These are phyloP conservation scores for Salarias fasciatus DNA, from an alignment of 2,797 vertebrate species.

Conservation along the genomic window DNA sequence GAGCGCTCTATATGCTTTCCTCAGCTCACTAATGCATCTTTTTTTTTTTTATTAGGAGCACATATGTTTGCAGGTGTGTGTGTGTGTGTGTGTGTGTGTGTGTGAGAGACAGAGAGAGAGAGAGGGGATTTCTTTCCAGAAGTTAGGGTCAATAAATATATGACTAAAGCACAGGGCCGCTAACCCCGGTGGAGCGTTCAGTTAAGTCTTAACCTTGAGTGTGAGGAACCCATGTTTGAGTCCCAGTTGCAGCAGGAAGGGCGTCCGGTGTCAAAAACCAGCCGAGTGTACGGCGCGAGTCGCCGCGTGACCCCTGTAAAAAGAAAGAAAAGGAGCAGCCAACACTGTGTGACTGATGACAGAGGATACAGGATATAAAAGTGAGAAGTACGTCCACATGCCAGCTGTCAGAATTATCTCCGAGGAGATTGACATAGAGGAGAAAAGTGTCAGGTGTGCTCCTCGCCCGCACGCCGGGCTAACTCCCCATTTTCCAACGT, in stretches of 20 bases:
- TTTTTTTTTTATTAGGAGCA: neutral
- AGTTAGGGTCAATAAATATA: slow-evolving; percentile 5
- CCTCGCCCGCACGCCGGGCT: slow-evolving; percentile 4
- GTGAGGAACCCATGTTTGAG: too few species aligned
- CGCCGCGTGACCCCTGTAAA: too few species aligned
- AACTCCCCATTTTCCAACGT: slow-evolving; percentile 12
- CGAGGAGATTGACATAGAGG: slow-evolving; percentile 13
- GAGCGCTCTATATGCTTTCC: slow-evolving; percentile 4
- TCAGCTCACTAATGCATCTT: slow-evolving; percentile 18
- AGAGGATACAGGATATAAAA: slow-evolving; percentile 52
- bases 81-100: too few species aligned
- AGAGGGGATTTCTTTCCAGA: slow-evolving; percentile 43
- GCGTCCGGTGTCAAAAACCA: too few species aligned
- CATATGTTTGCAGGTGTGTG: neutral
- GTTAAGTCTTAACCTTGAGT: too few species aligned
- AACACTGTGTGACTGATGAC: neutral
- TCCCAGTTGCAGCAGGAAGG: too few species aligned
- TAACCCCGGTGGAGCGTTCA: too few species aligned
- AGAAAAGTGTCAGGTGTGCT: slow-evolving; percentile 12
- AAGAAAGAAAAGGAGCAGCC: too few species aligned
- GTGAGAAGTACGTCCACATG: slow-evolving; percentile 29
- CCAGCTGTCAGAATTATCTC: slow-evolving; percentile 35
- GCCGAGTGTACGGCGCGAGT: too few species aligned
- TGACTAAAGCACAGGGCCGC: slow-evolving; percentile 11
- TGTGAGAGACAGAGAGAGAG: neutral